A percentile compares a stretch with the other conserved stretches of the same genome.
phyloP scores from a whole-genome alignment of 37 sponge, comb jelly and placozoan genomes.

The Halichondria panicea region DNA sequence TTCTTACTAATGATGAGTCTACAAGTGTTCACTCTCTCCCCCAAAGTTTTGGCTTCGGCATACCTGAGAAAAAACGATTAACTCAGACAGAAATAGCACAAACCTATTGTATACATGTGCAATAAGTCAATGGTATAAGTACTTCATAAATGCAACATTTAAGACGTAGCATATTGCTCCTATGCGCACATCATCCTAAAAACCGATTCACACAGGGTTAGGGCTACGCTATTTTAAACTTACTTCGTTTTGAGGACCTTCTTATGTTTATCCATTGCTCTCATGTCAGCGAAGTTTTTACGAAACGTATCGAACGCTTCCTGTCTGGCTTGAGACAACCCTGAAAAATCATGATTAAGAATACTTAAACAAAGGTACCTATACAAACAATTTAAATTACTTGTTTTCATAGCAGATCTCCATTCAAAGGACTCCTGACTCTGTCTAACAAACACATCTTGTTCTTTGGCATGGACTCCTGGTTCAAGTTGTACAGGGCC shows the following conservation, averaged over 20 bases:
- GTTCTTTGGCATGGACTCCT: neutral
- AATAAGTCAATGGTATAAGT: neutral
- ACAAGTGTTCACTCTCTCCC: slow-evolving; percentile 82
- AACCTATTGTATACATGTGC: too few species aligned
- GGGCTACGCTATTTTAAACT: neutral
- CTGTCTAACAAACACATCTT: neutral
- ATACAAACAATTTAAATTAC: too few species aligned
- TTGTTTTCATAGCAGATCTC: neutral
- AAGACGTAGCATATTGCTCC: neutral
- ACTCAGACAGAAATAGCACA: neutral
- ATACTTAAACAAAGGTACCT: too few species aligned
- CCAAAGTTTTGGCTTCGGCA: slow-evolving; percentile 89
- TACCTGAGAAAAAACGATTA: slow-evolving; percentile 49
- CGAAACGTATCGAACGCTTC: slow-evolving; percentile 94
- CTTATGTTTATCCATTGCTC: slow-evolving; percentile 82
- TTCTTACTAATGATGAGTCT: slow-evolving; percentile 85
- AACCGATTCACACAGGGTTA: neutral
- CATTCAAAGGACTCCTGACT: slow-evolving; percentile 1
- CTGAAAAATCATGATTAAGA: too few species aligned
- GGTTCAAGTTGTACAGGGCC: slow-evolving; percentile 28
- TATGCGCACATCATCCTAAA: neutral
- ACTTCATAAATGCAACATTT: neutral
- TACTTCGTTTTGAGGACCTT: slow-evolving; percentile 72
- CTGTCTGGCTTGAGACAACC: slow-evolving; percentile 76
- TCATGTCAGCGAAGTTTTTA: slow-evolving; percentile 70